These are phyloP conservation scores for Spodoptera picta DNA, from an alignment of 2,888 invertebrate genomes.

Conservation along the genomic window DNA sequence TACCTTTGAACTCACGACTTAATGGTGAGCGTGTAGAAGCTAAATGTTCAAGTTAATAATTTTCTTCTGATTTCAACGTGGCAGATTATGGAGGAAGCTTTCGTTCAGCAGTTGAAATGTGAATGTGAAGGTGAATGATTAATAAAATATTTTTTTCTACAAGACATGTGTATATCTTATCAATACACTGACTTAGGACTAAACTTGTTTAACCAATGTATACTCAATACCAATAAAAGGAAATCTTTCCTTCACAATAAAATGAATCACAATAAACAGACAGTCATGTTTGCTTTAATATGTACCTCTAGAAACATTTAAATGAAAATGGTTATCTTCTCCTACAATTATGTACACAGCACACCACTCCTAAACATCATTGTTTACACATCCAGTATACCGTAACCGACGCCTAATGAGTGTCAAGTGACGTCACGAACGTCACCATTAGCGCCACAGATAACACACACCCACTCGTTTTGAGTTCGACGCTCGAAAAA, in stretches of 20 bases:
- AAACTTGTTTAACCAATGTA: too few species aligned
- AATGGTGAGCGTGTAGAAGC: constrained; percentile 38
- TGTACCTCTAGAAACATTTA: not conserved
- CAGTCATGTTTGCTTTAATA: too few species aligned
- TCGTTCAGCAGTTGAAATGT: too few species aligned
- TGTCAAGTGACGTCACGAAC: constrained; percentile 61
- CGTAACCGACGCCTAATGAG: constrained; percentile 62
- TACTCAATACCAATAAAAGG: too few species aligned
- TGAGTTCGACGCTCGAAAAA: constrained; percentile 36
- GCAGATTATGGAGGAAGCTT: too few species aligned
- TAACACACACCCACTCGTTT: constrained; percentile 46
- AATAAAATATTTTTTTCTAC: too few species aligned
- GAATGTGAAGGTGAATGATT: too few species aligned
- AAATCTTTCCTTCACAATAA: too few species aligned
- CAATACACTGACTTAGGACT: too few species aligned
- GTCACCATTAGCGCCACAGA: constrained; percentile 62
- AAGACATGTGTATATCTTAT: too few species aligned
- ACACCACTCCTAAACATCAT: constrained; percentile 52
- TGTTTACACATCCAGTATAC: constrained; percentile 56
- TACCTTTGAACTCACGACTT: constrained; percentile 33
- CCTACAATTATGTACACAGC: constrained; percentile 30
- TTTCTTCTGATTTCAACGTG: constrained; percentile 34
- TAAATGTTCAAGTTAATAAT: constrained; percentile 32
- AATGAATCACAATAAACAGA: too few species aligned
- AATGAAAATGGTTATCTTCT: not conserved